phyloP scores from a whole-genome alignment of 2,797 vertebrate species.

The Arctocebus calabarensis region DNA sequence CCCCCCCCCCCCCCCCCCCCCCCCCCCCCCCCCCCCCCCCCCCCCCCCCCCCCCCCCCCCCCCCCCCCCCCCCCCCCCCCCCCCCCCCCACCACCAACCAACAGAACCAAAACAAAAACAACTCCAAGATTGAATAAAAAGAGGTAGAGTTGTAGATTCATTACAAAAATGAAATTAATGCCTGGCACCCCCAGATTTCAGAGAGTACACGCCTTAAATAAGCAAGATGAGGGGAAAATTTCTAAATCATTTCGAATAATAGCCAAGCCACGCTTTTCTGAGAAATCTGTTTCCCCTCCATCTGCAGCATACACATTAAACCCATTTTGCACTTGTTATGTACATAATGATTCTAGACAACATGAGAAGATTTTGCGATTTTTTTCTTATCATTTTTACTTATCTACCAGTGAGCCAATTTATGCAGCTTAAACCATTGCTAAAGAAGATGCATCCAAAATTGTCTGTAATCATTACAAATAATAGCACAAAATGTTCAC shows the following conservation, averaged over 20 bases:
- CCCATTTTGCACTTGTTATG: conserved; percentile 89
- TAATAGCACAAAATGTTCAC: conserved; percentile 89
- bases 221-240: conserved; percentile 87
- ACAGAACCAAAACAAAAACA: conserved; percentile 27
- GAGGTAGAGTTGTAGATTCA: conserved; percentile 82
- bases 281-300: conserved; percentile 86
- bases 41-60: too few relatives aligned
- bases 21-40: too few relatives aligned
- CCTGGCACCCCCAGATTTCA: conserved; percentile 84
- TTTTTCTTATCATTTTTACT: conserved; percentile 85
- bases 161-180: conserved; percentile 87
- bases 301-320: conserved; percentile 88
- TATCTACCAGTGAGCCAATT: conserved; percentile 88
- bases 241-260: conserved; percentile 87
- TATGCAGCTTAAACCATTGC: conserved; percentile 89
- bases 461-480: conserved; percentile 90
- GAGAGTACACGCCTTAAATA: conserved; percentile 83
- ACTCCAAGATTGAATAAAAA: conserved; percentile 84
- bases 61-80: too few relatives aligned
- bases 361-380: conserved; percentile 86
- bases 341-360: conserved; percentile 89
- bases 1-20: too few relatives aligned
- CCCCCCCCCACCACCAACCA: too few relatives aligned
- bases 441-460: conserved; percentile 90
- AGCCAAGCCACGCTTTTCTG: conserved; percentile 85